phyloP scores from a whole-genome alignment of 1,140 invertebrate genomes.

The Vanessa tameamea region DNA sequence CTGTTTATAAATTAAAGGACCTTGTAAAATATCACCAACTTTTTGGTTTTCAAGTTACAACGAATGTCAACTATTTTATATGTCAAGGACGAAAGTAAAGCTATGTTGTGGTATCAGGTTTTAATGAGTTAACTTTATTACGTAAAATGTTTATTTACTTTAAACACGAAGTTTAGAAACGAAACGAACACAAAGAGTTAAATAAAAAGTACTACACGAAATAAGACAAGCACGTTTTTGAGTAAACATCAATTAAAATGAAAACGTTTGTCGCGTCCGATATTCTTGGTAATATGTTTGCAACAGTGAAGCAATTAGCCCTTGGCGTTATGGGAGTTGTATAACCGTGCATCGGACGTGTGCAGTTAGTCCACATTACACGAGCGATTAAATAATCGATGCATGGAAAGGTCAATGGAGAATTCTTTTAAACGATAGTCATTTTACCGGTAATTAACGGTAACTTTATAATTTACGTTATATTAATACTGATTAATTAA shows the following conservation, averaged over 20 bases:
- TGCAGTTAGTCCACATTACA: slow-evolving; percentile 19
- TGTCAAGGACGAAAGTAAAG: slow-evolving; percentile 4
- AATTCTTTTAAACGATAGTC: slow-evolving; percentile 7
- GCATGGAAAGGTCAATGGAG: not conserved
- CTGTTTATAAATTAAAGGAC: no score
- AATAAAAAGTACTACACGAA: not conserved
- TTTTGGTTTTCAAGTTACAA: no score
- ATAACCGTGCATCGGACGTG: slow-evolving; percentile 12
- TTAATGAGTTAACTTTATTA: not conserved
- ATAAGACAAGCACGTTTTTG: not conserved
- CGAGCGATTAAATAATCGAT: slow-evolving; percentile 24
- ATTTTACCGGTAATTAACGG: not conserved
- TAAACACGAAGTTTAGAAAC: not conserved
- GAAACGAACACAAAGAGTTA: not conserved
- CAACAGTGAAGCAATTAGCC: slow-evolving; percentile 9
- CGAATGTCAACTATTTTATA: not conserved
- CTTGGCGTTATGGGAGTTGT: not conserved
- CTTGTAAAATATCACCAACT: no score
- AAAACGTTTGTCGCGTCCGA: not conserved
- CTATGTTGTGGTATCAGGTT: not conserved
- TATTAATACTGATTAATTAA: no score
- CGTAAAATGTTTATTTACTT: not conserved
- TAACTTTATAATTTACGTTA: no score
- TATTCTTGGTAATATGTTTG: slow-evolving; percentile 14
- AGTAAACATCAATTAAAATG: not conserved